These are phyloP conservation scores for Globia sparganii DNA, from an alignment of 2,888 invertebrate species.

Conservation along the genomic window DNA sequence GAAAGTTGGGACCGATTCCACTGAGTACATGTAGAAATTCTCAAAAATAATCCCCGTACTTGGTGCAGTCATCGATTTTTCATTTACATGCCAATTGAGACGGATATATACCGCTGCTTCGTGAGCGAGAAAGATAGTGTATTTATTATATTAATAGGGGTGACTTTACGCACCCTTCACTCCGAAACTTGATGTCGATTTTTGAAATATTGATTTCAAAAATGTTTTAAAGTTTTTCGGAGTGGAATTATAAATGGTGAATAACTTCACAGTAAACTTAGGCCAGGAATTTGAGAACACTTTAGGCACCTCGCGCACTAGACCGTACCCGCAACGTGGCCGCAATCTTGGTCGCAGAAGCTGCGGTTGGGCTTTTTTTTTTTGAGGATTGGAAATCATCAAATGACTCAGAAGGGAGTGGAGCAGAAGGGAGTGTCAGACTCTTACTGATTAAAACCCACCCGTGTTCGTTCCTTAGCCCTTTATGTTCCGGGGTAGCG, in stretches of 20 bases:
- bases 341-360: too few relatives aligned
- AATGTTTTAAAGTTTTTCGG: constrained; percentile 21
- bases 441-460: too few relatives aligned
- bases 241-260: not conserved
- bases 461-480: too few relatives aligned
- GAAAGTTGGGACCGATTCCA: too few relatives aligned
- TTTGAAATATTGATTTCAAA: constrained; percentile 57
- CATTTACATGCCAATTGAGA: constrained; percentile 81
- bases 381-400: too few relatives aligned
- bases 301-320: too few relatives aligned
- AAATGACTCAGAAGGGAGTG: too few relatives aligned
- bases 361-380: too few relatives aligned
- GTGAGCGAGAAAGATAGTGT: constrained; percentile 71
- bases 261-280: not conserved
- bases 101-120: constrained; percentile 22
- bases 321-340: too few relatives aligned
- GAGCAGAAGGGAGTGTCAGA: too few relatives aligned
- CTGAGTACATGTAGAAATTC: not conserved
- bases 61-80: constrained; percentile 77
- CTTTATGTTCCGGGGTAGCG: too few relatives aligned
- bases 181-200: constrained; percentile 57
- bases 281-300: too few relatives aligned
- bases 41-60: constrained; percentile 41
- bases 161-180: constrained; percentile 72
- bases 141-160: constrained; percentile 79